Conservation (phyloP, 1,140 invertebrate genomes). For the Drosophila kohkoa region DNA sequence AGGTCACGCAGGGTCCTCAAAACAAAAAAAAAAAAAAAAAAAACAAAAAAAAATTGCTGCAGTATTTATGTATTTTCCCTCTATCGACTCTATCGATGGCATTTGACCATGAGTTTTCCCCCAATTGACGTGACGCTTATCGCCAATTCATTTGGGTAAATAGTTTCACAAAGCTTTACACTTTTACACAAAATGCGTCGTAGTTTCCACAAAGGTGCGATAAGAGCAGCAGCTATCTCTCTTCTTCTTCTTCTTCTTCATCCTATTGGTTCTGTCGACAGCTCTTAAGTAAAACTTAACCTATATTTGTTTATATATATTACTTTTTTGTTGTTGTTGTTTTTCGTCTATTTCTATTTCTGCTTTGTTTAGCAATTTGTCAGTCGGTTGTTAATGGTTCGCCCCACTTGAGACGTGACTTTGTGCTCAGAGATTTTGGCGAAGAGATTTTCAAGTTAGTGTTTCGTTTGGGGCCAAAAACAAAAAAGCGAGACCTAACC, state of each 20-base stretch:
- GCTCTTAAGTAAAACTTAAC: conserved; percentile 37
- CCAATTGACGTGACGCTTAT: conserved; percentile 51
- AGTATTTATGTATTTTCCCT: background rate
- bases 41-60: conserved; percentile 31
- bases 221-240: conserved; percentile 22
- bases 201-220: conserved; percentile 20
- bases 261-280: conserved; percentile 3
- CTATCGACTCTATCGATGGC: conserved; percentile 39
- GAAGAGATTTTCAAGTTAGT: conserved; percentile 16
- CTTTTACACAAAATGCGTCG: conserved; percentile 34
- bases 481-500: conserved; percentile 29
- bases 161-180: conserved; percentile 26
- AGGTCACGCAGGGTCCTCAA: conserved; percentile 60
- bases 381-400: conserved; percentile 50
- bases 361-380: conserved; percentile 55
- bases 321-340: conserved; percentile 3
- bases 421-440: conserved; percentile 49
- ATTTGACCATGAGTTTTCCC: conserved; percentile 21
- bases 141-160: conserved; percentile 68
- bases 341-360: conserved; percentile 32
- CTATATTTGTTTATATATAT: conserved; percentile 12
- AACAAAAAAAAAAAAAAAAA: too few relatives aligned
- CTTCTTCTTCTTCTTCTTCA: background rate
- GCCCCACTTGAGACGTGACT: conserved; percentile 51
- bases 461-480: conserved; percentile 40